Evolutionary conservation across 64 coral and sea anemone genomes (phyloP).

Genomic region (Orbicella faveolata): DNA sequence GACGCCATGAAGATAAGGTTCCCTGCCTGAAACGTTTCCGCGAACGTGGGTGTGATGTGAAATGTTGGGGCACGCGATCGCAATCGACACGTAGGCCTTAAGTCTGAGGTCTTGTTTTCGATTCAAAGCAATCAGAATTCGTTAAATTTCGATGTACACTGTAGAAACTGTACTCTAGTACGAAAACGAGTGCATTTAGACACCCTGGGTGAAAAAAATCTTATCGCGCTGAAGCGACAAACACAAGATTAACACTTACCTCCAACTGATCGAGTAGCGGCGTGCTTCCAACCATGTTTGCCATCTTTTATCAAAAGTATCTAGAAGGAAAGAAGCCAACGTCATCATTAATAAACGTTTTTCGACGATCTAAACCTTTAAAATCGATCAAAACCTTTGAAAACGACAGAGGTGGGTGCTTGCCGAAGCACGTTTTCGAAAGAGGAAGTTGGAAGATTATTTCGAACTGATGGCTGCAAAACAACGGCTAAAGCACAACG

Average conservation of each 20-base stretch:
- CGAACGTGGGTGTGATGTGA: conserved; percentile 9
- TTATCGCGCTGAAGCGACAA: neutral
- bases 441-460: conserved; percentile 1
- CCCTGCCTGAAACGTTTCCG: neutral
- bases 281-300: neutral
- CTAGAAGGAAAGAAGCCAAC: neutral
- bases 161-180: neutral
- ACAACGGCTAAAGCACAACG: neutral
- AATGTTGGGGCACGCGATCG: neutral
- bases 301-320: neutral
- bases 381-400: neutral
- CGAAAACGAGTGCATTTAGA: neutral
- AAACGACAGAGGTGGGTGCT: neutral
- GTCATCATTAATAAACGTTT: neutral
- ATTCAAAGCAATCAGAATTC: too few species aligned
- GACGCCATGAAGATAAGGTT: neutral
- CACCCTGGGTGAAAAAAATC: neutral
- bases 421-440: neutral
- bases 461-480: neutral
- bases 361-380: neutral
- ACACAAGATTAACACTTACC: neutral
- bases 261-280: neutral
- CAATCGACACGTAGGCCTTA: neutral
- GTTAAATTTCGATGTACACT: too few species aligned
- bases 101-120: too few species aligned